Conservation (phyloP, 2,888 invertebrate genomes). For the Phanerotoma sp. region DNA sequence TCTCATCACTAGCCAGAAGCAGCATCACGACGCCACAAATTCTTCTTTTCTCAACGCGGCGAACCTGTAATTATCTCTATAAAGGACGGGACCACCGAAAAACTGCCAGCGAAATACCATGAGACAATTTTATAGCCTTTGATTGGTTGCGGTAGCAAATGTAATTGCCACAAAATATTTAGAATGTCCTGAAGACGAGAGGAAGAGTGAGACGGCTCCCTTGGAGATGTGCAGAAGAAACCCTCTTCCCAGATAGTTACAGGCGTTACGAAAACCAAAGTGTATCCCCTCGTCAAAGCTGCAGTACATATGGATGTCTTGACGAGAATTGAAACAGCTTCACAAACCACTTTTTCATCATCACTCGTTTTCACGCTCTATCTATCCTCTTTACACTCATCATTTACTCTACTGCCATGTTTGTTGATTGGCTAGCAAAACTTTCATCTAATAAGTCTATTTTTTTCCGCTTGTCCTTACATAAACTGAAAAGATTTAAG, state of each 20-base stretch:
- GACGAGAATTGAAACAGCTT: conserved; percentile 25
- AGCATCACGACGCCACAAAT: conserved; percentile 6
- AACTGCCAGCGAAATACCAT: conserved; percentile 48
- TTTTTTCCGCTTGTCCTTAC: too few relatives aligned
- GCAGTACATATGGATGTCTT: background rate
- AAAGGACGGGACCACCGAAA: conserved; percentile 49
- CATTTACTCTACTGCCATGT: background rate
- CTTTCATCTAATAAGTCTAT: too few relatives aligned
- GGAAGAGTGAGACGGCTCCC: background rate
- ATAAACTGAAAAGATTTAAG: too few relatives aligned
- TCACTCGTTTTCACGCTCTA: conserved; percentile 42
- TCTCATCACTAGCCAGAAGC: conserved; percentile 15
- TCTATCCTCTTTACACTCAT: background rate
- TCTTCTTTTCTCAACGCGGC: conserved; percentile 14
- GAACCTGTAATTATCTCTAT: conserved; percentile 33
- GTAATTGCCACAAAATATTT: conserved; percentile 48
- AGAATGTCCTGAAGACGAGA: conserved; percentile 35
- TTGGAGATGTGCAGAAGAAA: conserved; percentile 18
- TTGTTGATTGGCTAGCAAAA: background rate
- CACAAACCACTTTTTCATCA: conserved; percentile 38
- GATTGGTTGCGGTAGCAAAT: conserved; percentile 41
- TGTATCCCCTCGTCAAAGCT: background rate
- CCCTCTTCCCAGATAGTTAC: conserved; percentile 27
- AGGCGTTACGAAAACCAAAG: conserved; percentile 21
- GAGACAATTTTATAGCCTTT: conserved; percentile 42